phyloP scores from a whole-genome alignment of 2,888 invertebrate species.

The Argyra leucocephala region DNA sequence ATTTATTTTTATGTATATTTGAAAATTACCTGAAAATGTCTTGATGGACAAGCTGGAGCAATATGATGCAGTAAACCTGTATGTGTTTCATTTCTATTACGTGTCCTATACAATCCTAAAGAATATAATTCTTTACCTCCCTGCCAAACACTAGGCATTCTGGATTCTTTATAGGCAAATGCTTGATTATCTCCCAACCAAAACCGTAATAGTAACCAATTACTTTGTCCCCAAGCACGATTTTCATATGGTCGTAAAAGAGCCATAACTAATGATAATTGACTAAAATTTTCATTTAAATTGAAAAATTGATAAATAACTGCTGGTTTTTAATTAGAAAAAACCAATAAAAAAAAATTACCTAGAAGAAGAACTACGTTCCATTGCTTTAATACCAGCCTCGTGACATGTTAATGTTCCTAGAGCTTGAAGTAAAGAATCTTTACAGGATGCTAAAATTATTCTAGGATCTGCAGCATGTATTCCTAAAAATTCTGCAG shows the following conservation, averaged over 20 bases:
- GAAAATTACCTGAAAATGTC: constrained; percentile 33
- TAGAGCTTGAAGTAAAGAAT: constrained; percentile 64
- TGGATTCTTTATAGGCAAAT: constrained; percentile 61
- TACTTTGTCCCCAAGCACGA: constrained; percentile 73
- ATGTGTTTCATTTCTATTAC: constrained; percentile 41
- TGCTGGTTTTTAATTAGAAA: neutral
- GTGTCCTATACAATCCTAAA: constrained; percentile 37
- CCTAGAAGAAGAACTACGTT: constrained; percentile 52
- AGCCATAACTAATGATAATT: constrained; percentile 55
- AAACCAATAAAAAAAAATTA: neutral
- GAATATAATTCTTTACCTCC: constrained; percentile 40
- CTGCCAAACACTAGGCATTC: constrained; percentile 49
- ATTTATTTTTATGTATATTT: neutral
- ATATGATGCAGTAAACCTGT: constrained; percentile 42
- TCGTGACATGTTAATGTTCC: constrained; percentile 69
- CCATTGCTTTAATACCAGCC: constrained; percentile 60
- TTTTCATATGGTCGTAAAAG: constrained; percentile 70
- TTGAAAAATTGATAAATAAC: constrained; percentile 30
- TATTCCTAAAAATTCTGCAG: constrained; percentile 62
- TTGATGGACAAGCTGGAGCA: constrained; percentile 41
- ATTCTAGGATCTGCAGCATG: constrained; percentile 69
- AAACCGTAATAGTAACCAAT: constrained; percentile 72
- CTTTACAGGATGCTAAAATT: constrained; percentile 63
- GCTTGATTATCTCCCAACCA: constrained; percentile 66
- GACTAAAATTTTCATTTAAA: constrained; percentile 47